These are phyloP conservation scores for Carcharodon carcharias DNA, from an alignment of 2,797 vertebrate genomes.

Conservation along the genomic window DNA sequence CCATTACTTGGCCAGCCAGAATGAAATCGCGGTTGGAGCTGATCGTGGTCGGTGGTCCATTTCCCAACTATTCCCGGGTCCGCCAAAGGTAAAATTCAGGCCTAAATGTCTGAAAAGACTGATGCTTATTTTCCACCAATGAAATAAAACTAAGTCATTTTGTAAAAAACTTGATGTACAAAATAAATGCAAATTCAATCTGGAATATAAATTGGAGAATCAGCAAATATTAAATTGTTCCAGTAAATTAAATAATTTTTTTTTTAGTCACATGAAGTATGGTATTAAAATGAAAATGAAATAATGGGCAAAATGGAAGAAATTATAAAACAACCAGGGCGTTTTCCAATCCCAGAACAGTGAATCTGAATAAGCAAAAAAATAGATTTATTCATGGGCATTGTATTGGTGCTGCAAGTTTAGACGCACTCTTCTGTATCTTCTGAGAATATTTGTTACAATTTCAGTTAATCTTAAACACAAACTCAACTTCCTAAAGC, in stretches of 20 bases:
- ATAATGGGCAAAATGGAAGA: too few relatives aligned
- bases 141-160: not conserved
- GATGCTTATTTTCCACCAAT: not conserved
- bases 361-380: not conserved
- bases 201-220: not conserved
- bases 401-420: not conserved
- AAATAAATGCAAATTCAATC: not conserved
- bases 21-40: too few relatives aligned
- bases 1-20: too few relatives aligned
- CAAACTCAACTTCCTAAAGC: not conserved
- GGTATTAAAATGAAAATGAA: not conserved
- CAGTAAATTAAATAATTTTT: not conserved
- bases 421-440: not conserved
- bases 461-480: not conserved
- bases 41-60: too few relatives aligned
- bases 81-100: too few relatives aligned
- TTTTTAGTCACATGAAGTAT: not conserved
- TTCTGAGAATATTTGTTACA: not conserved
- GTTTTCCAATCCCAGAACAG: not conserved
- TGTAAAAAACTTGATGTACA: too few relatives aligned
- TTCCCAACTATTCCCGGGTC: too few relatives aligned
- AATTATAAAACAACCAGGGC: not conserved
- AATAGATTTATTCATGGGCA: not conserved
- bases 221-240: not conserved
- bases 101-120: not conserved